Evolutionary conservation across 2,888 invertebrate genomes (phyloP), one percentile per base, ranked within the genome.

Genomic region (Callyntrura guangdongensis): DNA sequence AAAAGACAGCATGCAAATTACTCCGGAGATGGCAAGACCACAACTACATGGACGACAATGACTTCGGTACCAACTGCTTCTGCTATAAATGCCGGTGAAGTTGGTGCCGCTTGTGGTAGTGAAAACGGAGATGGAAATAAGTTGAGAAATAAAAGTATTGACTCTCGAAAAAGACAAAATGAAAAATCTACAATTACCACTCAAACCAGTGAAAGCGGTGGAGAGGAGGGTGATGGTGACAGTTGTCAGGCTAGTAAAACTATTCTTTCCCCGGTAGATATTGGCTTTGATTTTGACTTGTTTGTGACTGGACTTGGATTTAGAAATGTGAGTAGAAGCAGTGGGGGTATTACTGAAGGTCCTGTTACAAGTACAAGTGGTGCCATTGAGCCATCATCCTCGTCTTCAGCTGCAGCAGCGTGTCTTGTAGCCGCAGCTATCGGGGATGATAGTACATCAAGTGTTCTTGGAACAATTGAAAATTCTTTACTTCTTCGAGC

Each of bases 281-380:
- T 91, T 90, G 91, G 91, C 12, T 87, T 89, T 83, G 91, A 91
- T 86, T 90, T 91, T 90, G 91, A 91, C 83, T 86, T 91, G 89
- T 91, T 91, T 86, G 86, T 79, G 79, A 88, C 56, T 56, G 90
- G 87, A 47, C 89, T 91, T 45, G 91, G 89, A 83, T 91, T 91
- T 61, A 56, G 86, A 59, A 91, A 86, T 83, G 74, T 91, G 86
- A 85, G 77, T 22, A 56, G 89, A 61, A 82, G 64, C 22, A 64
- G 36, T 47, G 64, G 20, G 14, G 27, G 20, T 64, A 53, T 56
- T 45, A 20, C 64, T 45, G 27, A 56, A 12, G 59, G 36, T 27
- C n/a, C 25, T 36, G 22, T 20, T 3, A 17, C 79, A 17, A 69
- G 45, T 27, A 69, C 36, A 45, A 61, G 53, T 81, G 72, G 72